Evolutionary conservation across 2,888 invertebrate genomes (phyloP), one percentile per base, ranked within the genome.

Genomic region (Slavum lentiscoides): DNA sequence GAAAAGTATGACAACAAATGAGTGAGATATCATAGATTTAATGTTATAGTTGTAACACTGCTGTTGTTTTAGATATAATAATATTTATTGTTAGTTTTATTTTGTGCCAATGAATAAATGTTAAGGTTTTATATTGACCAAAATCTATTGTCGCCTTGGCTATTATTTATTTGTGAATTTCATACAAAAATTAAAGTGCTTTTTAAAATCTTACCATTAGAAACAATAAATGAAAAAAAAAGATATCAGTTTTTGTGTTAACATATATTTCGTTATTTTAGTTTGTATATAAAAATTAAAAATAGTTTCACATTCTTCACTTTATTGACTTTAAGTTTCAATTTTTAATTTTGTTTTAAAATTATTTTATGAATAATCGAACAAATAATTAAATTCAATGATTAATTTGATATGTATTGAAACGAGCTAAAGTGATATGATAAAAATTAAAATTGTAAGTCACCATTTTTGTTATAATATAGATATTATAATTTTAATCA

Each of bases 401-500:
- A 49, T 49, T 49, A 49, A 49, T 7, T 49, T 9, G 6, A 49
- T 49, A 49, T 49, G 13, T 49, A 49, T 49, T 49, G 49, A 49
- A 49, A 49, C 6, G 3, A 49, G 11, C 15, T 11, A 13, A 49
- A 49, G 49, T 49, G 49, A 15, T 49, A 49, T 15, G 11, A 49
- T 49, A 49, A 49, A 13, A 49, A 11, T 49, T 49, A 49, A 49
- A 49, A 49, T 49, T 49, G 3, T 49, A 49, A 49, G 11, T 49
- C 15, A 49, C 49, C 11, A 49, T 62, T 30, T 30, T 83, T 64
- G 21, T 83, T 80, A 82, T 90, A 90, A 86, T 95, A 93, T 30
- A 30, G 30, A 30, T 81, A 96, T 96, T 90, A 96, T 93, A 84
- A 96, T 92, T 88, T 97, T 97, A 85, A 97, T 93, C 0, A 93